phyloP scores from a whole-genome alignment of 2,888 invertebrate genomes.

The Tenthredo distinguenda region DNA sequence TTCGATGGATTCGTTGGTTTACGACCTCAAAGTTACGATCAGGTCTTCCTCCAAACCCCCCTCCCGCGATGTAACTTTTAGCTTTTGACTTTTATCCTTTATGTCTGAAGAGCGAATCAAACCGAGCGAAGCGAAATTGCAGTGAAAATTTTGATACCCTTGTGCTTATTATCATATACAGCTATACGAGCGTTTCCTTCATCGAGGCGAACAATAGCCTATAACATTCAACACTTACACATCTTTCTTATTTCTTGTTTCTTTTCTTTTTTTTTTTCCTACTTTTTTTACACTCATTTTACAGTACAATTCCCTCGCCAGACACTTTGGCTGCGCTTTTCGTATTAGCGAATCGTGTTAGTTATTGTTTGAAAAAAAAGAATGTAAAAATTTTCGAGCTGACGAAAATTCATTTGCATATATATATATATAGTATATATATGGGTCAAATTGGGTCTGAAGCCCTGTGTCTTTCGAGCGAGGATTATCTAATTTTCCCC shows the following conservation, averaged over 20 bases:
- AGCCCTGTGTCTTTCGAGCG: conserved; percentile 6
- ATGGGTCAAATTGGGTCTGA: not conserved
- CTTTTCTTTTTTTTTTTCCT: not conserved
- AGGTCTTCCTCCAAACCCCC: not conserved
- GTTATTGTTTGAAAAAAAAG: not conserved
- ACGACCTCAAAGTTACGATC: conserved; percentile 37
- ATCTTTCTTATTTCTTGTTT: not conserved
- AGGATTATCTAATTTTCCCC: not conserved
- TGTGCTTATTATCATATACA: not conserved
- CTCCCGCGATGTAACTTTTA: not conserved
- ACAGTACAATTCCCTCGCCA: not conserved
- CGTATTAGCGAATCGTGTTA: not conserved
- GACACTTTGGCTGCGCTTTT: not conserved
- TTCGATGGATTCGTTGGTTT: conserved; percentile 29
- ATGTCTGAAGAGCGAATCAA: conserved; percentile 24
- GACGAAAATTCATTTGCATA: not conserved
- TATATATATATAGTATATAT: too few species aligned
- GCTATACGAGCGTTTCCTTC: conserved; percentile 9
- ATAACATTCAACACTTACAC: conserved; percentile 27
- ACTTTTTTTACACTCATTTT: not conserved
- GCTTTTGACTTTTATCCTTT: conserved; percentile 27
- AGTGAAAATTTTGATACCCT: not conserved
- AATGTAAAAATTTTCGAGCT: not conserved
- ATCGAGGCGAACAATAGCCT: conserved; percentile 3
- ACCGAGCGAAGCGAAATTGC: conserved; percentile 9